Evolutionary conservation across 2,113 vertebrate species (phyloP).

Genomic region (crab-eating macaque (Macaca fascicularis)): DNA sequence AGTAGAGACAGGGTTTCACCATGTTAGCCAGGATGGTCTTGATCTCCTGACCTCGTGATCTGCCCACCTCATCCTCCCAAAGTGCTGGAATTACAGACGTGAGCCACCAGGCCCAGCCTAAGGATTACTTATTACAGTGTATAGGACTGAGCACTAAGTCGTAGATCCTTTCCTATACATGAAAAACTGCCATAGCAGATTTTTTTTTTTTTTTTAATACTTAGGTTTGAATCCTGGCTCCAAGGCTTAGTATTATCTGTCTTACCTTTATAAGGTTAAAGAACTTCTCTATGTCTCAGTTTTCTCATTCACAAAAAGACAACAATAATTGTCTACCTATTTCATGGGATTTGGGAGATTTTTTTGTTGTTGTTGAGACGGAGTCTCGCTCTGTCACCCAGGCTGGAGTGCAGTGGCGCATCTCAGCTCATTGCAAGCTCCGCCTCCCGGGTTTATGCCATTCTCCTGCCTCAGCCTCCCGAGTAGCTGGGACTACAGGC

Average conservation of each 20-base stretch:
- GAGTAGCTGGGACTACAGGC: no score
- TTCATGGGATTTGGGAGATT: neutral
- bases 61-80: no score
- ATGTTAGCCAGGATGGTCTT: no score
- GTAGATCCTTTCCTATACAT: neutral
- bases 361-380: no score
- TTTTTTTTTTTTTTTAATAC: neutral
- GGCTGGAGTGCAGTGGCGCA: no score
- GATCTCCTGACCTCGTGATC: no score
- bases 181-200: neutral
- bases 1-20: no score
- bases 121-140: neutral
- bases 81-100: no score
- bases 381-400: no score
- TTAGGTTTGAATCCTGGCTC: neutral
- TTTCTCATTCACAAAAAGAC: neutral
- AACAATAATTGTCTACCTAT: neutral
- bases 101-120: neutral
- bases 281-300: neutral
- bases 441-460: no score
- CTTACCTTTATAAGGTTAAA: neutral
- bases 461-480: no score
- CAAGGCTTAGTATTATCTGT: neutral
- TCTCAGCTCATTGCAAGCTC: no score
- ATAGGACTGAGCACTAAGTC: neutral